Evolutionary conservation across 2,113 vertebrate species (phyloP).

Genomic region (Tor tambroides): DNA sequence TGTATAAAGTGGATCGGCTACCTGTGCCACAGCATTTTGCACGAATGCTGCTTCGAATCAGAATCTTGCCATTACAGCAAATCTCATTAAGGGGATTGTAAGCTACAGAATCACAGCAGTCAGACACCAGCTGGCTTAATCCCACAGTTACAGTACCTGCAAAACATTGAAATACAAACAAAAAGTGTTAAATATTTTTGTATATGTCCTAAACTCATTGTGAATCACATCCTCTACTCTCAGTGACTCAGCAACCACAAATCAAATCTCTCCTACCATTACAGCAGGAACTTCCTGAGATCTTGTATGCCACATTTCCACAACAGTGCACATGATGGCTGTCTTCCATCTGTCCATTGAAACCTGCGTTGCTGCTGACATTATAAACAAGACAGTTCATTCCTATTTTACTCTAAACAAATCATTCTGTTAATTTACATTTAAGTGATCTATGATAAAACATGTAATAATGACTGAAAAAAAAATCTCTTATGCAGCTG

Average conservation of each 20-base stretch:
- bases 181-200: background rate
- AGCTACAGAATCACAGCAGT: slow-evolving; percentile 23
- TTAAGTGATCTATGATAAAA: no score
- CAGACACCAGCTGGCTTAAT: slow-evolving; percentile 5
- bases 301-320: background rate
- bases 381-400: background rate
- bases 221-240: background rate
- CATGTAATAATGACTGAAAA: no score
- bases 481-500: no score
- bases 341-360: background rate
- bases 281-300: slow-evolving; percentile 17
- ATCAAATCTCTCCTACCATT: background rate
- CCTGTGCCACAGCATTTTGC: background rate
- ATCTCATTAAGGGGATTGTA: slow-evolving; percentile 41
- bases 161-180: background rate
- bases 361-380: background rate
- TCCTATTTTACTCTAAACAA: no score
- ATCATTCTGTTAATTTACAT: no score
- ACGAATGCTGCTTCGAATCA: background rate
- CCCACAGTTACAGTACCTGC: background rate
- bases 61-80: background rate
- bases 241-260: background rate
- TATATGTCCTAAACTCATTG: background rate
- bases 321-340: background rate
- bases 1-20: background rate